These are phyloP conservation scores for Blera fallax DNA, from an alignment of 2,888 invertebrate species.

Conservation along the genomic window DNA sequence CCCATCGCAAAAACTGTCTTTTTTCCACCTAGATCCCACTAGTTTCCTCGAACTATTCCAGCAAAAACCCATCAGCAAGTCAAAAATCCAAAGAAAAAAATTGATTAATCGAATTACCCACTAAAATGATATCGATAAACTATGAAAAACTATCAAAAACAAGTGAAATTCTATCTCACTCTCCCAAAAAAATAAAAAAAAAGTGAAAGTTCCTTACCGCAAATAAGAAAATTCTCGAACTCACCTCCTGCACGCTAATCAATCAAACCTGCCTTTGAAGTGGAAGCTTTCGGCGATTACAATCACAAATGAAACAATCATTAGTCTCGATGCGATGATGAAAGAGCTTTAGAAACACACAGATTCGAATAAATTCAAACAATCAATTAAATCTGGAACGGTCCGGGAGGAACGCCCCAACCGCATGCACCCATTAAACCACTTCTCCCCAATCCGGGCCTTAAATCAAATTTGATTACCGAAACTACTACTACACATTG, in stretches of 20 bases:
- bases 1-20: too few relatives aligned
- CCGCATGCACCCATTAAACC: background rate
- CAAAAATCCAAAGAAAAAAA: background rate
- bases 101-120: constrained; percentile 19
- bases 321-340: constrained; percentile 59
- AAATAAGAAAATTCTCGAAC: background rate
- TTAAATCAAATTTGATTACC: constrained; percentile 67
- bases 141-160: background rate
- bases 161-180: background rate
- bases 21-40: too few relatives aligned
- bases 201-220: constrained; percentile 49
- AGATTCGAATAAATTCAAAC: constrained; percentile 40
- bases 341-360: constrained; percentile 39
- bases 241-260: constrained; percentile 35
- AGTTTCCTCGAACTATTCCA: background rate
- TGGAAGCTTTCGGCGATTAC: constrained; percentile 57
- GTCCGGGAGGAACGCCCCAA: background rate
- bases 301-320: constrained; percentile 62
- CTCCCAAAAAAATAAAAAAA: background rate
- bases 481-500: constrained; percentile 46
- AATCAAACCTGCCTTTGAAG: constrained; percentile 37
- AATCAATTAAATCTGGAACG: constrained; percentile 69
- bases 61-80: background rate
- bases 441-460: background rate
- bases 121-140: background rate